Percentiles rank a stretch among this genome's conserved stretches.
phyloP scores from a whole-genome alignment of 2,888 invertebrate species.

The Nephrocerus scutellatus region DNA sequence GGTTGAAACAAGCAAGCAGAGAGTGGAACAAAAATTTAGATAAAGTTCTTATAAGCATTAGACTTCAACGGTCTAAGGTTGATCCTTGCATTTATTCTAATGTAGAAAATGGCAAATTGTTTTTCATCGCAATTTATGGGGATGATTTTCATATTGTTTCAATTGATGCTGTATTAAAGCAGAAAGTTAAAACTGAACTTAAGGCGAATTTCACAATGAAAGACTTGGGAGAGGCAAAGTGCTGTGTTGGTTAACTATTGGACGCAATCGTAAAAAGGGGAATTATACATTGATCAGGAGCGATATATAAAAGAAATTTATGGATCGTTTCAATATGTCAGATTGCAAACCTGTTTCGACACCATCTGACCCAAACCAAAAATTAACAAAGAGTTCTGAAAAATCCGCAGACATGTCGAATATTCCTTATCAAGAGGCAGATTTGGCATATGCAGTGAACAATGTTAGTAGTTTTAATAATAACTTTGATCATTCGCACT shows the following conservation, averaged over 20 bases:
- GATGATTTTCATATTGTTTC: slow-evolving; percentile 12
- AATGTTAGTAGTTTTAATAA: slow-evolving; percentile 4
- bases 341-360: slow-evolving; percentile 11
- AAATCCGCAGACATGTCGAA: slow-evolving; percentile 7
- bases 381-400: no score
- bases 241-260: slow-evolving; percentile 10
- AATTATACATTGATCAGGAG: slow-evolving; percentile 4
- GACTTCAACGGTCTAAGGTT: slow-evolving; percentile 1
- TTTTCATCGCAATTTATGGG: slow-evolving; percentile 11
- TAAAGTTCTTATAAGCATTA: background rate
- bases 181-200: slow-evolving; percentile 7
- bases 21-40: slow-evolving; percentile 14
- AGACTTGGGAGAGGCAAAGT: slow-evolving; percentile 7
- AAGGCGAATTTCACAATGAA: slow-evolving; percentile 9
- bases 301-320: slow-evolving; percentile 6
- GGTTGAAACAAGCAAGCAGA: slow-evolving; percentile 14
- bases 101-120: no score
- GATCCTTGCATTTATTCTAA: slow-evolving; percentile 15
- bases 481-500: slow-evolving; percentile 1
- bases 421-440: slow-evolving; percentile 4
- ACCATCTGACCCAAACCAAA: slow-evolving; percentile 14
- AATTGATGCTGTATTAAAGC: slow-evolving; percentile 6
- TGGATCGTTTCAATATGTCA: slow-evolving; percentile 5
- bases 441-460: background rate
- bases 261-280: background rate